These are phyloP conservation scores for Lepisosteus osseus DNA, from an alignment of 2,113 vertebrate species.

Conservation along the genomic window DNA sequence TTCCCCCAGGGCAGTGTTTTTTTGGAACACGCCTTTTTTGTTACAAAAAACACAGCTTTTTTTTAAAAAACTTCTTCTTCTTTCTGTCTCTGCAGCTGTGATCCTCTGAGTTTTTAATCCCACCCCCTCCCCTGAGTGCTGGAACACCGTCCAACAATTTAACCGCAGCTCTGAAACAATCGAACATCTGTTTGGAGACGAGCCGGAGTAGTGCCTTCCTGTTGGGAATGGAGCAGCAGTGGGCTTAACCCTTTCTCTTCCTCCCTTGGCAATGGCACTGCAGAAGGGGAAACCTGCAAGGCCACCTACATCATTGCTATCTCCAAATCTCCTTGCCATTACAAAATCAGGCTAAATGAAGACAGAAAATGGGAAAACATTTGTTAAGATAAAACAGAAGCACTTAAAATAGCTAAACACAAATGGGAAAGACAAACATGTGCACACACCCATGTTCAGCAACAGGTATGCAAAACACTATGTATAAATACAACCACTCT, in stretches of 20 bases:
- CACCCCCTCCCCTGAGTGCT: slow-evolving; percentile 66
- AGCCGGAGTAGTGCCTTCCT: slow-evolving; percentile 71
- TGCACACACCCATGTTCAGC: no score
- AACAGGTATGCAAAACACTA: no score
- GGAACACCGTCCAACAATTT: slow-evolving; percentile 82
- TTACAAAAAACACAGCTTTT: slow-evolving; percentile 23
- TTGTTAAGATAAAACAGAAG: no score
- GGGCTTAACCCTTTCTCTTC: slow-evolving; percentile 34
- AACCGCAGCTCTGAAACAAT: slow-evolving; percentile 85
- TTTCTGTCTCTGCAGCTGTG: slow-evolving; percentile 78
- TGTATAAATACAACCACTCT: no score
- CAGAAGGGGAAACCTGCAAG: background rate
- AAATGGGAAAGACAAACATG: no score
- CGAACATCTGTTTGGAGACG: slow-evolving; percentile 87
- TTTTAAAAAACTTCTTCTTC: slow-evolving; percentile 30
- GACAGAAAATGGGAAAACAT: no score
- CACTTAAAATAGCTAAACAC: no score
- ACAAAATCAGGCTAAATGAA: no score
- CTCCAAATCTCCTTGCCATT: no score
- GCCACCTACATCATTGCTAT: no score
- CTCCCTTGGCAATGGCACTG: background rate
- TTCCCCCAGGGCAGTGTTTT: slow-evolving; percentile 55
- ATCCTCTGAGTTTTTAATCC: slow-evolving; percentile 65
- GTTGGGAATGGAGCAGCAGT: slow-evolving; percentile 50
- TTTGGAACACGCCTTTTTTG: slow-evolving; percentile 53